A percentile compares a stretch with the other conserved stretches of the same genome.
phyloP scores from a whole-genome alignment of 2,797 vertebrate species.

The Silurus aristotelis region DNA sequence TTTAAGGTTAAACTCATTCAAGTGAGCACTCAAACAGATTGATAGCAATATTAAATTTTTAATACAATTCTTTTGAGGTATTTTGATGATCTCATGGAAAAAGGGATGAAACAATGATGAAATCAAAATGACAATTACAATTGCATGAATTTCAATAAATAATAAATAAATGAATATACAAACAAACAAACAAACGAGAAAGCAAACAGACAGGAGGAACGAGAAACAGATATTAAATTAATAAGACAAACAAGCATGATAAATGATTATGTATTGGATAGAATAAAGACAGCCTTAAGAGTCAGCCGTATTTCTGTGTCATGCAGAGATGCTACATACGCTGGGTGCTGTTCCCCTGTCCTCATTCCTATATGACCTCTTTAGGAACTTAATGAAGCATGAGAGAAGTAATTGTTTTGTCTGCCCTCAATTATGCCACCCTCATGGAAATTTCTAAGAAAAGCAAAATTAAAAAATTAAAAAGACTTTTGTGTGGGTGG shows the following conservation, averaged over 20 bases:
- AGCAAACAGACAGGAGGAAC: too few species aligned
- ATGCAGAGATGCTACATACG: background rate
- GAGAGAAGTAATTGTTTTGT: conserved; percentile 26
- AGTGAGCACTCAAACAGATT: background rate
- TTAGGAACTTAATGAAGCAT: conserved; percentile 34
- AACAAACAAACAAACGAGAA: background rate
- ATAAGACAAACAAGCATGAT: too few species aligned
- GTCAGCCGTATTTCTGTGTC: background rate
- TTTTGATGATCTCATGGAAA: background rate
- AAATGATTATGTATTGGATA: background rate
- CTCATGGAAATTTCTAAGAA: background rate
- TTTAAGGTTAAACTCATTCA: background rate
- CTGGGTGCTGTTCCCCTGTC: background rate
- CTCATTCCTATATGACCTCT: conserved; percentile 19
- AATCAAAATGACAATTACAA: background rate
- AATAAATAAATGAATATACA: background rate
- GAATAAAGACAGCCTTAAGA: background rate
- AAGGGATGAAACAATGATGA: background rate
- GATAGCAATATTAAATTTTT: background rate
- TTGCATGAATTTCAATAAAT: background rate
- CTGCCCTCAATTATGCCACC: conserved; percentile 14
- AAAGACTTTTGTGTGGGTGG: background rate
- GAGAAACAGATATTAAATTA: too few species aligned
- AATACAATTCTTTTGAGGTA: background rate
- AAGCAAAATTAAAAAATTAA: background rate